Evolutionary conservation across 1,140 invertebrate genomes (phyloP).

Genomic region (Vollenhovia emeryi): DNA sequence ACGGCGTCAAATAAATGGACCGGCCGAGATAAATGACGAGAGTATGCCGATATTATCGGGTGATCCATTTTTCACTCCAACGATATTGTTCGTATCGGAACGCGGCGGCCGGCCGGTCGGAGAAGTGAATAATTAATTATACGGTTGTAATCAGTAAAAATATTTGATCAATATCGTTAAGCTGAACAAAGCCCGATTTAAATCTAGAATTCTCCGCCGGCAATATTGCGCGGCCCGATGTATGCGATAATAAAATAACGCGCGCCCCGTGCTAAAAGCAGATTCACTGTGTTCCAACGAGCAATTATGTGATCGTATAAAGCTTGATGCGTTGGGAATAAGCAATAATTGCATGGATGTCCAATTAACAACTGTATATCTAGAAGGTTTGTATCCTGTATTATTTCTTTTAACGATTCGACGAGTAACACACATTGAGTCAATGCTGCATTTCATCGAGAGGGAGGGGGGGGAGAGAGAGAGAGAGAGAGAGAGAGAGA

Average conservation of each 20-base stretch:
- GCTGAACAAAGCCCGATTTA: constrained; percentile 22
- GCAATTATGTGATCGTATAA: constrained; percentile 13
- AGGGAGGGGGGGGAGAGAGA: too few relatives aligned
- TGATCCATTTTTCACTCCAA: constrained; percentile 67
- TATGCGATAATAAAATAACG: constrained; percentile 29
- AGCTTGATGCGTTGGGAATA: constrained; percentile 21
- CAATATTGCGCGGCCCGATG: constrained; percentile 30
- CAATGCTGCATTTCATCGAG: background rate
- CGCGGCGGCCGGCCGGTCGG: constrained; percentile 9
- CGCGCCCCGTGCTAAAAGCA: background rate
- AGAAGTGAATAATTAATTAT: constrained; percentile 68
- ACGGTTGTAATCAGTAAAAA: constrained; percentile 62
- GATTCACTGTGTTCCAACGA: constrained; percentile 34
- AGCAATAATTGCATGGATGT: constrained; percentile 21
- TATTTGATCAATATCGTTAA: constrained; percentile 54
- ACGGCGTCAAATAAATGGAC: constrained; percentile 66
- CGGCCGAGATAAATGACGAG: constrained; percentile 67
- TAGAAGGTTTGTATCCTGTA: constrained; percentile 9
- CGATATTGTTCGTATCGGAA: constrained; percentile 59
- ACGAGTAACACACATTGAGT: background rate
- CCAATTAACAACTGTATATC: constrained; percentile 41
- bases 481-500: too few relatives aligned
- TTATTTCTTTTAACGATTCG: constrained; percentile 32
- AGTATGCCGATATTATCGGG: constrained; percentile 67
- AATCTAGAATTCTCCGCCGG: background rate